Conservation (phyloP, 2,888 invertebrate species). For the Macrophya annulata region DNA sequence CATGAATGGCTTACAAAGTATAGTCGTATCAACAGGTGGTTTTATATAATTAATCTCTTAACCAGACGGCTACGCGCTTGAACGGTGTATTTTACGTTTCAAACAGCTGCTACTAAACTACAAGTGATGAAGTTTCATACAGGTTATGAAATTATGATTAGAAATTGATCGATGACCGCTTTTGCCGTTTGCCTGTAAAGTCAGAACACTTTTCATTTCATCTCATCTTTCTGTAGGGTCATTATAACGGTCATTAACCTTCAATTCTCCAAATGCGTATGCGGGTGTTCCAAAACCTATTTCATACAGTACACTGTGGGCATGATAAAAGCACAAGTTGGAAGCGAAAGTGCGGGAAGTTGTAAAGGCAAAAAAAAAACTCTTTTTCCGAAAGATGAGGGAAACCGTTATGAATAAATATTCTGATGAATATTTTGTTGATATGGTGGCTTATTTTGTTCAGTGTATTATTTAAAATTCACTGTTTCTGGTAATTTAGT, state of each 20-base stretch:
- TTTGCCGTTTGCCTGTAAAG: background rate
- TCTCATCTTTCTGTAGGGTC: background rate
- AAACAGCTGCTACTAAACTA: background rate
- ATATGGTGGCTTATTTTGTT: too few relatives aligned
- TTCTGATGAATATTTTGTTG: too few relatives aligned
- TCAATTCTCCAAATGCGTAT: background rate
- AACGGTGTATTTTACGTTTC: background rate
- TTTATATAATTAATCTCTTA: conserved; percentile 16
- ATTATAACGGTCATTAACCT: background rate
- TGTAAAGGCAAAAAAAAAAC: too few relatives aligned
- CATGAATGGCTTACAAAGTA: conserved; percentile 2
- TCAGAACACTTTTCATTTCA: background rate
- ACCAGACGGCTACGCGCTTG: conserved; percentile 8
- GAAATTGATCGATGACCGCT: background rate
- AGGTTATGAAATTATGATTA: background rate
- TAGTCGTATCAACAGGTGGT: conserved; percentile 32
- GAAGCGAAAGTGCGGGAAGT: too few relatives aligned
- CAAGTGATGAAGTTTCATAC: background rate
- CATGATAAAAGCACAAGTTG: too few relatives aligned
- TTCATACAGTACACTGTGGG: background rate
- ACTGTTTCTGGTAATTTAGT: too few relatives aligned
- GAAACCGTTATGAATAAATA: too few relatives aligned
- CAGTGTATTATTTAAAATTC: too few relatives aligned
- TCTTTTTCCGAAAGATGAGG: too few relatives aligned
- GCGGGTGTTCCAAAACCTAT: background rate